Conservation (phyloP, 1,140 invertebrate species). For the Macrobrachium nipponense region DNA sequence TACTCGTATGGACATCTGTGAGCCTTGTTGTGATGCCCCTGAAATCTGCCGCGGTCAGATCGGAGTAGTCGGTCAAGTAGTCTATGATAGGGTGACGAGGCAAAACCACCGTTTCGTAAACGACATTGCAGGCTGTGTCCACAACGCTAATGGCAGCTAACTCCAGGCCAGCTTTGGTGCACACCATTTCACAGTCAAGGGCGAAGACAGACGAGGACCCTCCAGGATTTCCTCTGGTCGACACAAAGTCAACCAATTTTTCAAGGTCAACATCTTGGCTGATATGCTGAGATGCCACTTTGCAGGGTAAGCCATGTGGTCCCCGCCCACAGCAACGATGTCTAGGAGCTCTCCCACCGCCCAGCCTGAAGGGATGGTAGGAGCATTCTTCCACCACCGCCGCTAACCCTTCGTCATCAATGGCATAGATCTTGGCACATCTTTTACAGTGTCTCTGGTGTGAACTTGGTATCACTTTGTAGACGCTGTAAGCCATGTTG, state of each 20-base stretch:
- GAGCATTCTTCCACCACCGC: too few species aligned
- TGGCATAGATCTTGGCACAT: too few species aligned
- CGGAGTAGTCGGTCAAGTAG: constrained; percentile 80
- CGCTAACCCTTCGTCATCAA: too few species aligned
- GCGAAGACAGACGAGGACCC: constrained; percentile 74
- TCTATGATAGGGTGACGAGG: constrained; percentile 83
- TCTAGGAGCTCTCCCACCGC: too few species aligned
- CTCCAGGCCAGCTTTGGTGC: constrained; percentile 84
- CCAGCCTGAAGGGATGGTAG: too few species aligned
- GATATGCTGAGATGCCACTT: neutral
- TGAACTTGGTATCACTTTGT: too few species aligned
- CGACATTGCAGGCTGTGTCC: constrained; percentile 76
- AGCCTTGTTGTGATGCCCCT: constrained; percentile 62
- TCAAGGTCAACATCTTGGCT: neutral
- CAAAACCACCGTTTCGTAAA: constrained; percentile 84
- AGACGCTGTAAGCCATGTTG: too few species aligned
- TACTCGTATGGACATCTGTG: constrained; percentile 70
- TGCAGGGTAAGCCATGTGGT: neutral
- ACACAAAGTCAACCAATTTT: constrained; percentile 5
- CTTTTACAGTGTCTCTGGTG: too few species aligned
- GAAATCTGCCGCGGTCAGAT: constrained; percentile 66
- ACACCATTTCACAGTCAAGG: constrained; percentile 94
- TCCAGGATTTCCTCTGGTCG: neutral
- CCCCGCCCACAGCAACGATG: too few species aligned
- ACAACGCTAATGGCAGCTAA: constrained; percentile 86